These are phyloP conservation scores for Branchellion lobata DNA, from an alignment of 2,888 invertebrate genomes.

Conservation along the genomic window DNA sequence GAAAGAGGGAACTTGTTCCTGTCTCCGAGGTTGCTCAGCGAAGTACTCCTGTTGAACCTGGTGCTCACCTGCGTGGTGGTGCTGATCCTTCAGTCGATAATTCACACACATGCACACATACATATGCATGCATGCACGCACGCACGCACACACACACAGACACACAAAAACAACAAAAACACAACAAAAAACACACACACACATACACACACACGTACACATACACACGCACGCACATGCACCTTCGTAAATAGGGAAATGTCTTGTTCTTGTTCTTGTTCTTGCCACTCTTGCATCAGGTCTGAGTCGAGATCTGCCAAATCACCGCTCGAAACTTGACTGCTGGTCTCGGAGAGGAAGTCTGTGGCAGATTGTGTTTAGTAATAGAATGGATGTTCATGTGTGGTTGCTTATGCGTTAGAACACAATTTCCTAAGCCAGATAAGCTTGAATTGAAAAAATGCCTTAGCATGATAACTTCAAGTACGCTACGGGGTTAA, in stretches of 20 bases:
- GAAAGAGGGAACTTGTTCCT: background rate
- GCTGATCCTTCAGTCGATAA: too few species aligned
- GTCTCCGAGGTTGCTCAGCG: slow-evolving; percentile 24
- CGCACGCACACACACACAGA: background rate
- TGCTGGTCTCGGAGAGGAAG: slow-evolving; percentile 46
- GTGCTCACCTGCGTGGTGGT: slow-evolving; percentile 3
- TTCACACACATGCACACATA: too few species aligned
- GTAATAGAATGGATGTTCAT: background rate
- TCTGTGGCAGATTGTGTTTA: too few species aligned
- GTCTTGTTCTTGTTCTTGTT: slow-evolving; percentile 9
- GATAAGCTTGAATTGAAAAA: too few species aligned
- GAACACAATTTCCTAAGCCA: too few species aligned
- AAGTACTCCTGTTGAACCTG: slow-evolving; percentile 36
- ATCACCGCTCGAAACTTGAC: slow-evolving; percentile 46
- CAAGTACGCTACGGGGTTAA: too few species aligned
- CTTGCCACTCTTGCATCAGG: slow-evolving; percentile 2
- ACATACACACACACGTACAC: background rate
- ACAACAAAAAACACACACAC: background rate
- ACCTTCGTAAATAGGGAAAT: background rate
- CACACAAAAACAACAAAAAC: background rate
- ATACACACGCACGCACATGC: background rate
- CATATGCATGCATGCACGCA: too few species aligned
- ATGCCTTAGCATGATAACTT: too few species aligned
- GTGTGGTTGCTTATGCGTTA: background rate
- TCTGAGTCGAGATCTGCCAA: slow-evolving; percentile 42